Percentiles rank a stretch among this genome's conserved stretches.
These are phyloP conservation scores for Pedicia rivosa DNA, from an alignment of 2,888 invertebrate species.

Conservation along the genomic window DNA sequence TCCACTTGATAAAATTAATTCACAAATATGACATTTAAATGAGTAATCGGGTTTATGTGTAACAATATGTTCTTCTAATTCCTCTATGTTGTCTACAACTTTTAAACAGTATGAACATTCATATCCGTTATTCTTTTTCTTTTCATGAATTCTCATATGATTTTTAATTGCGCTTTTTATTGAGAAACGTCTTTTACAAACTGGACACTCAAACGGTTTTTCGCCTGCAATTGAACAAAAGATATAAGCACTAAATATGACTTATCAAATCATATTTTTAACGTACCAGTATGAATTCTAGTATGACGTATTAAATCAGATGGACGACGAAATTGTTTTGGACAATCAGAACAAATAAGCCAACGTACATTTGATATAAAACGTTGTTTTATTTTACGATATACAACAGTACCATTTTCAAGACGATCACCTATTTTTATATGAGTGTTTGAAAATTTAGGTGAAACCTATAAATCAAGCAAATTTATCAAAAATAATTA, in stretches of 20 bases:
- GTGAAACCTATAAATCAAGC: too few relatives aligned
- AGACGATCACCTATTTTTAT: slow-evolving; percentile 4
- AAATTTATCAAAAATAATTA: too few relatives aligned
- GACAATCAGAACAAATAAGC: slow-evolving; percentile 1
- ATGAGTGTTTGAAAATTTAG: too few relatives aligned
- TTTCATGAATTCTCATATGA: slow-evolving; percentile 9
- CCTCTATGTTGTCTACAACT: not conserved
- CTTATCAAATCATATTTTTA: too few relatives aligned
- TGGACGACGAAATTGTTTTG: slow-evolving; percentile 1
- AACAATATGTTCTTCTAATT: not conserved
- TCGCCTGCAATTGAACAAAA: too few relatives aligned
- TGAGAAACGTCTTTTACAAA: slow-evolving; percentile 12
- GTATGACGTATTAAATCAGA: slow-evolving; percentile 3
- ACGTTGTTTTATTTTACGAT: not conserved
- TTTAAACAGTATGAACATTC: not conserved
- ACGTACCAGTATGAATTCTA: slow-evolving; percentile 2
- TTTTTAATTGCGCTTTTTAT: slow-evolving; percentile 7
- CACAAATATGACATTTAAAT: not conserved
- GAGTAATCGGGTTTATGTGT: too few relatives aligned
- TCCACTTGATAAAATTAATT: not conserved
- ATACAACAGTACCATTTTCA: slow-evolving; percentile 1
- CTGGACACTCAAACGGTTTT: slow-evolving; percentile 16
- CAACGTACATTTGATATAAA: not conserved
- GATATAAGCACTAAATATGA: too few relatives aligned
- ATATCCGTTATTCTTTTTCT: not conserved